A percentile compares a stretch with the other conserved stretches of the same genome.
phyloP scores from a whole-genome alignment of 2,888 invertebrate species.

The Raillietiella orientalis region DNA sequence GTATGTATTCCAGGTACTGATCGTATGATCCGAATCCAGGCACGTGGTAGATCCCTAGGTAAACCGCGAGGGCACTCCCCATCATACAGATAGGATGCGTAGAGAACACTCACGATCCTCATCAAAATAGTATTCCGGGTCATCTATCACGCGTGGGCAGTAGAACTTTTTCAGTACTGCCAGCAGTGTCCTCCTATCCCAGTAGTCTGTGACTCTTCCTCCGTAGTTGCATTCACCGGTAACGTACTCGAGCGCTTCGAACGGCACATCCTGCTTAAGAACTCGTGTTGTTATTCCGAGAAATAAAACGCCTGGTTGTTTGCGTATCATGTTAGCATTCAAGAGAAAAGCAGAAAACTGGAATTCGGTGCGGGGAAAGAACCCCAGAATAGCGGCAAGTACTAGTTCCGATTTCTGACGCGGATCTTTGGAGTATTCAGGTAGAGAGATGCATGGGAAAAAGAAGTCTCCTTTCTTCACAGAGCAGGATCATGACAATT shows the following conservation, averaged over 20 bases:
- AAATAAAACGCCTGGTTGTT: conserved; percentile 2
- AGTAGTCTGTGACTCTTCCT: conserved; percentile 17
- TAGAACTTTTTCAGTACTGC: conserved; percentile 15
- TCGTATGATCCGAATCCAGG: conserved; percentile 11
- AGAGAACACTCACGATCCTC: conserved; percentile 10
- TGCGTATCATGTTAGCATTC: no score
- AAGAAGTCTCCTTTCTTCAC: no score
- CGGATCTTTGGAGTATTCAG: no score
- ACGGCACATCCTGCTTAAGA: conserved; percentile 16
- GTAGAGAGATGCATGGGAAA: no score
- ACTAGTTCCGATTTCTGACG: no score
- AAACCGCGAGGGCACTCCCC: background rate
- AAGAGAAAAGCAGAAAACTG: no score
- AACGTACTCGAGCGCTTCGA: conserved; percentile 15
- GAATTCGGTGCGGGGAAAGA: no score
- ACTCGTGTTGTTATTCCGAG: no score
- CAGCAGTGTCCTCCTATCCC: conserved; percentile 16
- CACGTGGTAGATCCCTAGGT: conserved; percentile 4
- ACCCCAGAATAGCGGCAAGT: no score
- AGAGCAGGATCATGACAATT: no score
- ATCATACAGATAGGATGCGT: background rate
- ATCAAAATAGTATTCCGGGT: conserved; percentile 12
- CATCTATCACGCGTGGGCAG: conserved; percentile 10
- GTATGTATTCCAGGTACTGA: conserved; percentile 13
- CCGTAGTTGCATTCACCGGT: conserved; percentile 19